Percentiles rank a stretch among this genome's conserved stretches.
Conservation (phyloP, 2,113 vertebrate genomes). For the Centropristis striata region DNA sequence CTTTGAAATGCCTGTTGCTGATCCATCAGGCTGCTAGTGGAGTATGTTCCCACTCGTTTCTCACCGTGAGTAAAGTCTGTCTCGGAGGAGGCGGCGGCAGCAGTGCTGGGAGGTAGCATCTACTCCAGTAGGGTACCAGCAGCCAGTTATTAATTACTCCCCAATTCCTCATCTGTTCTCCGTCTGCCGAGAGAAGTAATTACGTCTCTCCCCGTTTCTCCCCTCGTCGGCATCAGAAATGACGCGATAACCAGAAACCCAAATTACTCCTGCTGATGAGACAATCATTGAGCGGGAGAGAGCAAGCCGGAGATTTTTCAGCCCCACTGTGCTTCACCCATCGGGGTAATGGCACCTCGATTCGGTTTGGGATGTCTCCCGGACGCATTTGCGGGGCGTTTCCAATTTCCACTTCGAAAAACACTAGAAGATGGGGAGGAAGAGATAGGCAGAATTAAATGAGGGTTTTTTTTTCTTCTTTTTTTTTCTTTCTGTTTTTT, state of each 20-base stretch:
- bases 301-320: constrained; percentile 71
- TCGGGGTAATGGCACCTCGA: constrained; percentile 65
- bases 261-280: constrained; percentile 84
- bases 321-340: constrained; percentile 59
- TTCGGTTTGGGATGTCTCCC: constrained; percentile 57
- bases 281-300: constrained; percentile 77
- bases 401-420: constrained; percentile 78
- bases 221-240: constrained; percentile 77
- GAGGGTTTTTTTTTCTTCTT: constrained; percentile 20
- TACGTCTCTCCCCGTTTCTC: constrained; percentile 67
- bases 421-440: constrained; percentile 67
- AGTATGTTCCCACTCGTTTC: constrained; percentile 62
- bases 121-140: constrained; percentile 60
- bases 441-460: constrained; percentile 74
- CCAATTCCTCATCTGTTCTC: constrained; percentile 74
- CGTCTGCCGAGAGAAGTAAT: constrained; percentile 79
- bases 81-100: constrained; percentile 44
- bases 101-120: constrained; percentile 54
- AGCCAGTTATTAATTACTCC: constrained; percentile 82
- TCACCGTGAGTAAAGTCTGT: constrained; percentile 70
- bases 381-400: constrained; percentile 62
- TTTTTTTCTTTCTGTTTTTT: not conserved
- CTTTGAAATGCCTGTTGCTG: constrained; percentile 72
- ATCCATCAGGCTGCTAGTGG: constrained; percentile 63
- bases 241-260: constrained; percentile 81